phyloP scores from a whole-genome alignment of 2,113 vertebrate species.

The Rallus limicola region DNA sequence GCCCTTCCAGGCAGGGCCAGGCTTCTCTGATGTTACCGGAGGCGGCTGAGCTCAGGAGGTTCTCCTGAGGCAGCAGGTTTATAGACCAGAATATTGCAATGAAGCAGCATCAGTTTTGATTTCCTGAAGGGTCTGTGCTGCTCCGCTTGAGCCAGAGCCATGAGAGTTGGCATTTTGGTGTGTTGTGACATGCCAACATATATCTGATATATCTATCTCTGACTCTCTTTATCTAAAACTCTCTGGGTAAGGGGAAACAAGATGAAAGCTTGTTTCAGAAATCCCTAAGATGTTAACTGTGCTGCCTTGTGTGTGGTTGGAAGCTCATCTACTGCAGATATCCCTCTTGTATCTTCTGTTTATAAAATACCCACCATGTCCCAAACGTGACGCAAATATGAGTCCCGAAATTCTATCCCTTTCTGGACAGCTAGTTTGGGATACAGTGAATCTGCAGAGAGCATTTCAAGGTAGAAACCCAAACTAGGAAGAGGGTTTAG shows the following conservation, averaged over 20 bases:
- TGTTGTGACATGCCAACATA: neutral
- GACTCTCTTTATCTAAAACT: neutral
- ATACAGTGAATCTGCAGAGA: neutral
- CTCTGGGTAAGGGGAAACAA: neutral
- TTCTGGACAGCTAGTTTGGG: neutral
- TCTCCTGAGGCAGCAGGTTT: neutral
- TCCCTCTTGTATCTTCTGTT: neutral
- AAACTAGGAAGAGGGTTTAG: neutral
- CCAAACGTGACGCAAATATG: neutral
- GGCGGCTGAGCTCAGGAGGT: neutral
- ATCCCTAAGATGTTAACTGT: neutral
- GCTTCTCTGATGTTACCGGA: neutral
- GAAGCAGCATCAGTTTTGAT: neutral
- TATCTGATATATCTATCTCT: neutral
- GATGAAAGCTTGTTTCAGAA: neutral
- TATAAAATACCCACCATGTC: neutral
- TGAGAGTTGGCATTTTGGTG: neutral
- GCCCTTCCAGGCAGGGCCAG: neutral
- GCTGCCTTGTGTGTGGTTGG: neutral
- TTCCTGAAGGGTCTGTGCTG: neutral
- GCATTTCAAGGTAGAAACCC: neutral
- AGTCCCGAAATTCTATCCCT: neutral
- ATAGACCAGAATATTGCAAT: neutral
- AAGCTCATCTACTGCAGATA: neutral
- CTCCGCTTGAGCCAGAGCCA: neutral